Evolutionary conservation across 1,140 invertebrate species (phyloP).

Genomic region (Drosophila persimilis): DNA sequence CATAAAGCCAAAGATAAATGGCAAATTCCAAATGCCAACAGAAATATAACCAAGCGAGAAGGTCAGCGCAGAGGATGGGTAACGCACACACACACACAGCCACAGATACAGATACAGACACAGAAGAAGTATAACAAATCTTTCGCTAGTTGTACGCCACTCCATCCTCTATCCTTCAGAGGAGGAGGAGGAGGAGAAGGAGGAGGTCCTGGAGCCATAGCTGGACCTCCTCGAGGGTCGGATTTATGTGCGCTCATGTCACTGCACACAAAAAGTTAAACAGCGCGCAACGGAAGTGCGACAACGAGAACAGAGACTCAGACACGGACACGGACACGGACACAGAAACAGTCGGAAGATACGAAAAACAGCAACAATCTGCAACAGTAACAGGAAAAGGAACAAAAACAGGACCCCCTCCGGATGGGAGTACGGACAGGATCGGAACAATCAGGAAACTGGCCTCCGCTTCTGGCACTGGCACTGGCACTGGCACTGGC

Average conservation of each 20-base stretch:
- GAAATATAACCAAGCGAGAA: conserved; percentile 66
- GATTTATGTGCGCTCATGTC: conserved; percentile 78
- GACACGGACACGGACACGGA: too few relatives aligned
- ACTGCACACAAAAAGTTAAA: conserved; percentile 80
- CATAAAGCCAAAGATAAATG: conserved; percentile 80
- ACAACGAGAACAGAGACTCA: conserved; percentile 42
- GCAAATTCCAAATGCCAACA: conserved; percentile 71
- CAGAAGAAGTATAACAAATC: conserved; percentile 62
- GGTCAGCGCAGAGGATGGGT: conserved; percentile 37
- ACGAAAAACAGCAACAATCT: conserved; percentile 2
- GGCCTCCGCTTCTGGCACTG: conserved; percentile 12
- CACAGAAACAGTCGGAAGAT: conserved; percentile 18
- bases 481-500: conserved; percentile 19
- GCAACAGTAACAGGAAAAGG: not conserved
- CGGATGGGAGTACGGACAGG: too few relatives aligned
- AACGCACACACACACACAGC: too few relatives aligned
- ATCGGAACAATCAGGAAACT: conserved; percentile 53
- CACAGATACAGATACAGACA: too few relatives aligned
- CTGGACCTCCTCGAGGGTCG: conserved; percentile 42
- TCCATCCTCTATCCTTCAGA: not conserved
- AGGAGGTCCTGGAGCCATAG: conserved; percentile 3
- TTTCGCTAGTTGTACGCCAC: conserved; percentile 44
- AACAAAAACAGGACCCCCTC: conserved; percentile 7
- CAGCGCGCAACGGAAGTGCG: conserved; percentile 78
- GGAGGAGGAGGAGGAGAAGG: too few relatives aligned